Evolutionary conservation across 2,113 vertebrate genomes (phyloP), one percentile per base, ranked within the genome.

Genomic region (Nymphicus hollandicus): DNA sequence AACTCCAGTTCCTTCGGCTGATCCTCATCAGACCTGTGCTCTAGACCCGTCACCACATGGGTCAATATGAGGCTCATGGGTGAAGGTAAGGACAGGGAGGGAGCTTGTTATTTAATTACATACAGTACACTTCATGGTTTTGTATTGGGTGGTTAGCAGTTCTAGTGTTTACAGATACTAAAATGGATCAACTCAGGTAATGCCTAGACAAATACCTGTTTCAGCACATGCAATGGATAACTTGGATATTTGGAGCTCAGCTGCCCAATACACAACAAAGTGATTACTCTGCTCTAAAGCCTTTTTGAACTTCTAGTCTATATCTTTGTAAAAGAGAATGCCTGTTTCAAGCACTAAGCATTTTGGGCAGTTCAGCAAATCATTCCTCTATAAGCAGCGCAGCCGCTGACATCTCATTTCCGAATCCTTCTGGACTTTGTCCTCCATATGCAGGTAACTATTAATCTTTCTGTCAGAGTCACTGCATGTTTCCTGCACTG

Each of bases 341-440:
- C 17, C 53, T 33, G 17, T 72, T 87, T 81, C 13, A 68, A 55
- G 65, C 1, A 4, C 25, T 55, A 52, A 85, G 41, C 41, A 28
- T 58, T 88, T 94, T 24, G 61, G 70, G 25, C 70, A 81, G 29
- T 70, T 86, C 8, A 92, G 43, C 60, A 86, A 78, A 74, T 91
- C 31, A 63, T 91, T 93, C 39, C 19, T 88, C 31, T 46, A 20
- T 58, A 23, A 16, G n/a, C 37, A 93, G 79, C 58, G n/a, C 17
- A 56, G 84, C 69, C 1, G 4, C 69, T 97, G 96, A 89, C 91
- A 81, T 84, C 77, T 95, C 81, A 92, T 94, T 96, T 89, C 91
- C 33, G 6, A 81, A 88, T 92, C 93, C 81, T 91, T 63, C 52
- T 78, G 50, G 77, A 84, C 55, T 81, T 92, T n/a, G 47, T 71